A percentile compares a stretch with the other conserved stretches of the same genome.
Conservation (phyloP, 1,140 invertebrate species). For the Eriocheir sinensis region DNA sequence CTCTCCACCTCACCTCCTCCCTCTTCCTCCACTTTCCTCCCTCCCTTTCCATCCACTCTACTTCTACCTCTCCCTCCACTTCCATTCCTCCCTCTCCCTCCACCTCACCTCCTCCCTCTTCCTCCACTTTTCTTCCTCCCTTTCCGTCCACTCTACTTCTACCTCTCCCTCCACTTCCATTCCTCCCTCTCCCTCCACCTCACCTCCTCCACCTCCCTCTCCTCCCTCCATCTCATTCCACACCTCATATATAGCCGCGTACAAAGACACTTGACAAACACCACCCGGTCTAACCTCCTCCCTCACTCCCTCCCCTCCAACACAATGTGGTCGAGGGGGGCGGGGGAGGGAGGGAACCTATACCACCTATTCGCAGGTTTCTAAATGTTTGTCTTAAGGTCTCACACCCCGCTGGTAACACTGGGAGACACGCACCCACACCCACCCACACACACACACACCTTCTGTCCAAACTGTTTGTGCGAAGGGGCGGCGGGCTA, state of each 20-base stretch:
- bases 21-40: too few relatives aligned
- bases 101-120: too few relatives aligned
- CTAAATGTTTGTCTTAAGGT: conserved; percentile 50
- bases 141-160: not conserved
- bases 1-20: too few relatives aligned
- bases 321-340: conserved; percentile 27
- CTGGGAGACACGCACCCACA: conserved; percentile 48
- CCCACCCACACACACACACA: conserved; percentile 8
- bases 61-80: too few relatives aligned
- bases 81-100: too few relatives aligned
- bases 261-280: conserved; percentile 25
- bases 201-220: not conserved
- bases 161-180: not conserved
- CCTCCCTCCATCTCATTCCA: not conserved
- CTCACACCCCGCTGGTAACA: not conserved
- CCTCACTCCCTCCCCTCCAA: too few relatives aligned
- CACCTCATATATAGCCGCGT: not conserved
- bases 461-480: conserved; percentile 55
- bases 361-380: conserved; percentile 31
- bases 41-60: too few relatives aligned
- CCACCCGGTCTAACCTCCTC: too few relatives aligned
- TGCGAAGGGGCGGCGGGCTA: not conserved
- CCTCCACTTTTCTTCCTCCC: too few relatives aligned
- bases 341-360: too few relatives aligned
- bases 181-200: not conserved